A percentile compares a stretch with the other conserved stretches of the same genome.
phyloP scores from a whole-genome alignment of 1,140 invertebrate genomes.

The Ladona fulva region DNA sequence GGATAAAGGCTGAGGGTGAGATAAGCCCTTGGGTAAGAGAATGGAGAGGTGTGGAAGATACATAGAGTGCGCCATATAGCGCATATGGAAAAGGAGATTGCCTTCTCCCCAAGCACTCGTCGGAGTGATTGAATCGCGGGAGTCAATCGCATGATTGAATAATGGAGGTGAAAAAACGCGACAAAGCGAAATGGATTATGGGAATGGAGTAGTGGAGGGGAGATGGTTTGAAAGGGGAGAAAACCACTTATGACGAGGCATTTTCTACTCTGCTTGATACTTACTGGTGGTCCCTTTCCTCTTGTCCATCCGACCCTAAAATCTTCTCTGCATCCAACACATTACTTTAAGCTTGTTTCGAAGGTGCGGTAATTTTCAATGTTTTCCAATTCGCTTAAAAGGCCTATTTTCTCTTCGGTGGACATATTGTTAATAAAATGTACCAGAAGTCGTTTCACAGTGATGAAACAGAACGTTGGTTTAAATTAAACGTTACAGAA shows the following conservation, averaged over 20 bases:
- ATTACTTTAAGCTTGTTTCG: too few relatives aligned
- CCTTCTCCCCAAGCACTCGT: background rate
- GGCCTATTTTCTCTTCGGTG: too few relatives aligned
- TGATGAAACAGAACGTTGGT: too few relatives aligned
- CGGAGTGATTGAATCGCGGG: background rate
- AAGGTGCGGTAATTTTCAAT: too few relatives aligned
- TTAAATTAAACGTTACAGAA: too few relatives aligned
- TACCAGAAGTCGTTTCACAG: too few relatives aligned
- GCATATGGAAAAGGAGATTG: background rate
- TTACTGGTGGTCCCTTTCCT: background rate
- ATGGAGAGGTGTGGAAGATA: background rate
- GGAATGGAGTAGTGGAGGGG: background rate
- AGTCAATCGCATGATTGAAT: background rate
- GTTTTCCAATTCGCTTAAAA: too few relatives aligned
- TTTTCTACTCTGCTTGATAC: background rate
- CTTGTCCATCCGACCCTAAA: background rate
- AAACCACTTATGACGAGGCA: constrained; percentile 4
- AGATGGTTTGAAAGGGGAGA: background rate
- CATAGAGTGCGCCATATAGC: background rate
- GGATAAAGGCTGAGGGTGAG: background rate
- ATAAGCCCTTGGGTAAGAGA: background rate
- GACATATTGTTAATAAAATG: too few relatives aligned
- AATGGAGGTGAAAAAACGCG: background rate
- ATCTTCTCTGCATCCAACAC: background rate
- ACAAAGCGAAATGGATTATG: background rate